phyloP scores from a whole-genome alignment of 2,797 vertebrate genomes.

The Lates japonicus region DNA sequence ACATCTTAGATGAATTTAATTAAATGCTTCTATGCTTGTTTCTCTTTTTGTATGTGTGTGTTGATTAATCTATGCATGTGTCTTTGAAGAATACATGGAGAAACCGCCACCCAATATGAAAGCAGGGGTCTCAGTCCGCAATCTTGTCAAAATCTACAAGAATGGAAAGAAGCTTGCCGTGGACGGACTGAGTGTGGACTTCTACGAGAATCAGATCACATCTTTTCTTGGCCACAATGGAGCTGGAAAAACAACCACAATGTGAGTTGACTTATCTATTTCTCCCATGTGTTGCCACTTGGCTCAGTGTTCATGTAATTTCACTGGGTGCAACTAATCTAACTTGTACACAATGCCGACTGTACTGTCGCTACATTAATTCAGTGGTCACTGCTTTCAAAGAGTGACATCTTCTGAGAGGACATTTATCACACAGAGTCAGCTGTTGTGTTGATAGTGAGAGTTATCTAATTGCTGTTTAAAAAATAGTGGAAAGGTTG shows the following conservation, averaged over 20 bases:
- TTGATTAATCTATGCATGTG: neutral
- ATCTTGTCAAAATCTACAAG: constrained; percentile 96
- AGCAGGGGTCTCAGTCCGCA: constrained; percentile 93
- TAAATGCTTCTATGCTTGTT: neutral
- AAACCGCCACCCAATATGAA: constrained; percentile 88
- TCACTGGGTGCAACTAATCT: constrained; percentile 53
- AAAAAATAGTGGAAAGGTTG: constrained; percentile 54
- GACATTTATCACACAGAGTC: constrained; percentile 66
- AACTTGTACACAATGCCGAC: constrained; percentile 47
- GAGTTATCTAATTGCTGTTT: constrained; percentile 71
- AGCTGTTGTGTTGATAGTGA: constrained; percentile 47
- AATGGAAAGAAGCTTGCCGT: constrained; percentile 96
- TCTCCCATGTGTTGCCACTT: constrained; percentile 21
- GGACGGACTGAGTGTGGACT: constrained; percentile 95
- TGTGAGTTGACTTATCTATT: constrained; percentile 86
- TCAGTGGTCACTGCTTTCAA: constrained; percentile 54
- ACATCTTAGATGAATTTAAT: neutral
- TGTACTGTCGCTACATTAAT: constrained; percentile 51
- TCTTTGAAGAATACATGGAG: constrained; percentile 90
- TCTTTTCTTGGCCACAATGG: constrained; percentile 98
- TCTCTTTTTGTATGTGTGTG: neutral
- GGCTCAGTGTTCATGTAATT: constrained; percentile 39
- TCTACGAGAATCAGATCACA: constrained; percentile 97
- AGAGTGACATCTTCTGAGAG: constrained; percentile 48
- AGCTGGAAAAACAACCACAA: constrained; percentile 94